Base-by-base conservation (phyloP, 2,888 invertebrate species). In the Azorinus chamasolen region DNA sequence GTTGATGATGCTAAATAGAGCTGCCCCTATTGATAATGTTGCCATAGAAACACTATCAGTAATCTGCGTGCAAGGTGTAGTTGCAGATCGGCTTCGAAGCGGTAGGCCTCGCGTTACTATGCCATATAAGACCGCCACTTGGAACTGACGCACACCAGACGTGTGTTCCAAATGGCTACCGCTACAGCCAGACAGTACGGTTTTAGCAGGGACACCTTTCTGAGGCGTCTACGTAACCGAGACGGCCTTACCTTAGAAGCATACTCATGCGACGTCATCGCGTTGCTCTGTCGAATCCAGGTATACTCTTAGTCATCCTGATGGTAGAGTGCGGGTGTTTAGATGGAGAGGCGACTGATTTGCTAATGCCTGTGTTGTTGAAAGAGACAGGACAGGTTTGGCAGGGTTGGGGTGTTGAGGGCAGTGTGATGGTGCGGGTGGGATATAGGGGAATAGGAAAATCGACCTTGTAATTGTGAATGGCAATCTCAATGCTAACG, bases 231-330 rank as follows among this genome's bases (percentile, higher is more conserved):
- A 20, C 53, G 45, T 22, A 10, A 32, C 10, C 32, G 32, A 32
- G 4, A 10, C 32, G 32, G 32, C 32, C 32, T 32, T 32, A 32
- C n/a, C n/a, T n/a, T n/a, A n/a, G n/a, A n/a, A n/a, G n/a, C 32
- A 10, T 32, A 32, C 32, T 32, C 32, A 10, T 10, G 32, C 32
- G 32, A 32, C 32, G 32, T 32, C 4, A 32, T 32, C 32, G 32
- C 32, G 32, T 16, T 70, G 62, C 32, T 18, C 70, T 22, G 70
- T 55, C 41, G 70, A 70, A 62, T 62, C 62, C 2, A 37, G 63
- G 18, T 57, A 48, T 18, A 62, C 61, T 16, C 54, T 48, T 1
- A 27, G 48, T n/a, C 20, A 48, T 2, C 14, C n/a, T 25, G 37
- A 37, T 43, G 54, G 54, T 10, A 43, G 22, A 14, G 64, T 45